Conservation (phyloP, 2,113 vertebrate genomes). For the Acanthisitta chloris region DNA sequence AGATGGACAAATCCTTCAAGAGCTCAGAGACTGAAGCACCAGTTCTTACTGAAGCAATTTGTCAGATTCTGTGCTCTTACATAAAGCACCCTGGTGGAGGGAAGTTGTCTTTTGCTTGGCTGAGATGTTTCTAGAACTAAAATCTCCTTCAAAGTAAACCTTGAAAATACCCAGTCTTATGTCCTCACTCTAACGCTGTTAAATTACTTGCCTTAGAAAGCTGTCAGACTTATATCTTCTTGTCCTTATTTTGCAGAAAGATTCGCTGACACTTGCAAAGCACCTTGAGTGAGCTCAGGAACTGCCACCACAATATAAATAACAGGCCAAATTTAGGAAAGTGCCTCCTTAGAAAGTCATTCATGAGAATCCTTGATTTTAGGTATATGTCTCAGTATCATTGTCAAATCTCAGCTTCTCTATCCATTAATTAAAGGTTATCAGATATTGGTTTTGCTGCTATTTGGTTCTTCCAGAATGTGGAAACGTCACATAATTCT, state of each 20-base stretch:
- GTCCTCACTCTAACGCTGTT: background rate
- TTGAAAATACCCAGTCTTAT: background rate
- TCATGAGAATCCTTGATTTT: background rate
- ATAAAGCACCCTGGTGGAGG: background rate
- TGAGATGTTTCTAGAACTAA: background rate
- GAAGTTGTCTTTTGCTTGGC: background rate
- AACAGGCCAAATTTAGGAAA: background rate
- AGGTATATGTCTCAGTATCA: background rate
- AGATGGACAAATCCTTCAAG: background rate
- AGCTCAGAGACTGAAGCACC: background rate
- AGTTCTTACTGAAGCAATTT: background rate
- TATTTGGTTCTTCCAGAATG: background rate
- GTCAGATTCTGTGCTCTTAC: background rate
- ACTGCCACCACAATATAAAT: background rate
- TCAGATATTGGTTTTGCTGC: background rate
- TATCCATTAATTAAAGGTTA: background rate
- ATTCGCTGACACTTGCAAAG: background rate
- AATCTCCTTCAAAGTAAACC: background rate
- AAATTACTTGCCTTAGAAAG: background rate
- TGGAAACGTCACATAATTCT: background rate
- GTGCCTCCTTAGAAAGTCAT: background rate
- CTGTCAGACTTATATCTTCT: background rate
- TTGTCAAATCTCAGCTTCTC: background rate
- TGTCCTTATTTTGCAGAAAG: background rate
- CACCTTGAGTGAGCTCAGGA: background rate